These are phyloP conservation scores for Sphenodon punctatus DNA, from an alignment of 2,797 vertebrate genomes.

Conservation along the genomic window DNA sequence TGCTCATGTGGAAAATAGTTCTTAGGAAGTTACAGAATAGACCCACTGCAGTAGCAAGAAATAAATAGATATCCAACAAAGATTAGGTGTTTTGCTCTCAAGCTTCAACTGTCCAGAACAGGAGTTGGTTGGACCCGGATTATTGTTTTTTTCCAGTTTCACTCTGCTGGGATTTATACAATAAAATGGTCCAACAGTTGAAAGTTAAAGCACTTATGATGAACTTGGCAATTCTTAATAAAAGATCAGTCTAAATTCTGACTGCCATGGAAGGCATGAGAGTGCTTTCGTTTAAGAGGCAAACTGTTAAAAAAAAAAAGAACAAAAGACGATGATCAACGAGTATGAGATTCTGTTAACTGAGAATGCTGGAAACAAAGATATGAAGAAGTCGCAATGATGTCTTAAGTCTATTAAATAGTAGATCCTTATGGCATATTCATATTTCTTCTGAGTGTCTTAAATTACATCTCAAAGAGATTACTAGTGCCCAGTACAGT, in stretches of 20 bases:
- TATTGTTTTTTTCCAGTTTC: neutral
- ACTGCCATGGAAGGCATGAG: neutral
- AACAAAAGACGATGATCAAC: neutral
- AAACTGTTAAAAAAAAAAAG: neutral
- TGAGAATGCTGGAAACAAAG: neutral
- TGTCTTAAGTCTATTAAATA: neutral
- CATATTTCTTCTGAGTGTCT: neutral
- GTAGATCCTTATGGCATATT: neutral
- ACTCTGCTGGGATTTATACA: slow-evolving; percentile 13
- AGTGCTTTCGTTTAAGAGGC: neutral
- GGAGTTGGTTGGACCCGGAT: slow-evolving; percentile 8
- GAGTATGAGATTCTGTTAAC: too few species aligned
- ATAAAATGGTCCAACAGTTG: neutral
- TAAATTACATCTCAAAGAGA: neutral
- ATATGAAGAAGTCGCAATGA: neutral
- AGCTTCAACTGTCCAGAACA: neutral
- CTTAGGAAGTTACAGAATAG: slow-evolving; percentile 33
- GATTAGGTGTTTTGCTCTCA: neutral
- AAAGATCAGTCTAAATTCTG: neutral
- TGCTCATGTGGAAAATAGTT: slow-evolving; percentile 34
- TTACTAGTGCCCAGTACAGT: neutral
- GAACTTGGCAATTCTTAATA: neutral
- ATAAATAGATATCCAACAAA: slow-evolving; percentile 29
- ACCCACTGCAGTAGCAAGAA: slow-evolving; percentile 21
- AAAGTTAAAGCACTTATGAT: neutral